Percentiles rank a stretch among this genome's conserved stretches.
Evolutionary conservation across 2,888 invertebrate species (phyloP).

Genomic region (Rotaria magnacalcarata): DNA sequence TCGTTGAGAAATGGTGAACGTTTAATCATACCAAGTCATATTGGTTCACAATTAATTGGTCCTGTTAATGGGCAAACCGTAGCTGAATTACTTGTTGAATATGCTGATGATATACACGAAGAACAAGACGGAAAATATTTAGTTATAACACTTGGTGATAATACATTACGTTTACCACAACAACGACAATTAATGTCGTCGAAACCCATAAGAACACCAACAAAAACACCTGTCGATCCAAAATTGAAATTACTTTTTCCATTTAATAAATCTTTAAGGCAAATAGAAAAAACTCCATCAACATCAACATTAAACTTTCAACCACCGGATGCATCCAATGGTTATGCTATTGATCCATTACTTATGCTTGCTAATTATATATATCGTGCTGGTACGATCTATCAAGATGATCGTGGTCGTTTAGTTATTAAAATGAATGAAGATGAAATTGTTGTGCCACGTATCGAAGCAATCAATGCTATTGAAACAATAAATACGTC

Average conservation of each 20-base stretch:
- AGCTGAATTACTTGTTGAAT: not conserved
- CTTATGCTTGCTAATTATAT: conserved; percentile 29
- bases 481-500: conserved; percentile 26
- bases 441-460: conserved; percentile 34
- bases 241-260: conserved; percentile 38
- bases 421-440: conserved; percentile 35
- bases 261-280: not conserved
- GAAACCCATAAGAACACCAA: not conserved
- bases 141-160: not conserved
- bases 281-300: conserved; percentile 2
- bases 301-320: not conserved
- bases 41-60: conserved; percentile 47
- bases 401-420: conserved; percentile 26
- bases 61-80: conserved; percentile 7
- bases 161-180: conserved; percentile 33
- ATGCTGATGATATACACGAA: conserved; percentile 33
- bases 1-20: conserved; percentile 81
- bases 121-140: conserved; percentile 17
- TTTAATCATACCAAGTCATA: conserved; percentile 90
- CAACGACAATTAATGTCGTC: not conserved
- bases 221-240: not conserved
- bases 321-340: conserved; percentile 10
- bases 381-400: conserved; percentile 13
- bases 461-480: conserved; percentile 29
- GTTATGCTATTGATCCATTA: conserved; percentile 34